phyloP scores from a whole-genome alignment of 2,888 invertebrate species.

The Synanthedon myopaeformis region DNA sequence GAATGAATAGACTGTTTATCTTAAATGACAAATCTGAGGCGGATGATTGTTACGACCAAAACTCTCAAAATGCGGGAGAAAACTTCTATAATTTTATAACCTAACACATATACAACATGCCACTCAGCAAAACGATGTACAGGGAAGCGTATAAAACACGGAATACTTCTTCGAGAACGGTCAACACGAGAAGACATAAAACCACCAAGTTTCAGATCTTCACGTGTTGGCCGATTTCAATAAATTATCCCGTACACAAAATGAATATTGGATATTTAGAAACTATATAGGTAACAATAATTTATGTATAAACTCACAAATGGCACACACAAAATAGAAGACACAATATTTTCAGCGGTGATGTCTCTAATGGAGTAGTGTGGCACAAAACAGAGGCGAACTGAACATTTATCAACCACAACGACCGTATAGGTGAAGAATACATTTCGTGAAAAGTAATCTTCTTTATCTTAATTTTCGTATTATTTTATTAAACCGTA shows the following conservation, averaged over 20 bases:
- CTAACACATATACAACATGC: constrained; percentile 63
- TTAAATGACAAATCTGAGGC: background rate
- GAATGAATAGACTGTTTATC: background rate
- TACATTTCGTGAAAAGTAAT: too few relatives aligned
- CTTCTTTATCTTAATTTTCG: background rate
- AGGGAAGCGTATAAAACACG: background rate
- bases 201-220: too few relatives aligned
- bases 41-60: background rate
- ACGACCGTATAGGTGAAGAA: constrained; percentile 13
- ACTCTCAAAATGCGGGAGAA: constrained; percentile 11
- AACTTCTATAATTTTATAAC: constrained; percentile 10
- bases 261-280: constrained; percentile 11
- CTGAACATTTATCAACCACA: constrained; percentile 18
- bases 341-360: constrained; percentile 6
- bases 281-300: constrained; percentile 1
- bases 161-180: too few relatives aligned
- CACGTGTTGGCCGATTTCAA: too few relatives aligned
- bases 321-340: constrained; percentile 5
- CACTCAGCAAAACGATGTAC: constrained; percentile 21
- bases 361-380: constrained; percentile 15
- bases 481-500: background rate
- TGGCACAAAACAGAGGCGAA: constrained; percentile 11
- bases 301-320: constrained; percentile 2
- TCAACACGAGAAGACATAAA: too few relatives aligned
- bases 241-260: background rate